These are phyloP conservation scores for Heterocephalus glaber DNA, from an alignment of 2,113 vertebrate genomes.

Conservation along the genomic window DNA sequence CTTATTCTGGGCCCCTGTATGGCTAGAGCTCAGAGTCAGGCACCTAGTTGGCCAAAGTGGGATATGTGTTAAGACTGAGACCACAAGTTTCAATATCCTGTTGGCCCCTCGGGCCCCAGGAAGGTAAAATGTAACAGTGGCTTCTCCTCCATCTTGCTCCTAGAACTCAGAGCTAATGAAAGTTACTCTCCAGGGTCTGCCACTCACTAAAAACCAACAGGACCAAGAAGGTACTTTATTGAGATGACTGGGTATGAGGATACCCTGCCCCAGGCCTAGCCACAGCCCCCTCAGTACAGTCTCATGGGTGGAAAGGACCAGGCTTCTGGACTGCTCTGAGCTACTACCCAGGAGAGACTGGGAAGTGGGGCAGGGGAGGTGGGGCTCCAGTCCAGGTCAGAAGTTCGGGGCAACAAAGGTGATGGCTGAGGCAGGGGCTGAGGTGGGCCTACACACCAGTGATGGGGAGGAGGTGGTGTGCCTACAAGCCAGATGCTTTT, in stretches of 20 bases:
- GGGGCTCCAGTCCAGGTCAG: constrained; percentile 80
- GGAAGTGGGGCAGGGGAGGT: constrained; percentile 48
- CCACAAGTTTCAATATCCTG: background rate
- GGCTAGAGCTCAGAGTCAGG: background rate
- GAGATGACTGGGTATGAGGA: background rate
- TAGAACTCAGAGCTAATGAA: constrained; percentile 40
- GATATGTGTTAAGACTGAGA: background rate
- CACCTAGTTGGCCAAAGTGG: background rate
- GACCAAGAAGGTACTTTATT: constrained; percentile 65
- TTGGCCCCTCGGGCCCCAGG: background rate
- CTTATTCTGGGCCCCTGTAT: background rate
- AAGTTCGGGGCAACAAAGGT: constrained; percentile 81
- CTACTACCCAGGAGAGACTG: constrained; percentile 66
- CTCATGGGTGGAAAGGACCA: constrained; percentile 91
- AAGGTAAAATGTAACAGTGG: background rate
- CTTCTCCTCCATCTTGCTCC: background rate
- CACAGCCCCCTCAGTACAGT: constrained; percentile 83
- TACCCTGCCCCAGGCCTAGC: background rate
- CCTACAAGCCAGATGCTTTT: constrained; percentile 80
- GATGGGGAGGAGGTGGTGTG: constrained; percentile 26
- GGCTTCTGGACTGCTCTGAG: constrained; percentile 81
- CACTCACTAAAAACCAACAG: constrained; percentile 55
- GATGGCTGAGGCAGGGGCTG: constrained; percentile 64
- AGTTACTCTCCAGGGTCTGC: constrained; percentile 5
- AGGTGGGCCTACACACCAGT: background rate